These are phyloP conservation scores for Entelurus aequoreus DNA, from an alignment of 2,113 vertebrate genomes.

Conservation along the genomic window DNA sequence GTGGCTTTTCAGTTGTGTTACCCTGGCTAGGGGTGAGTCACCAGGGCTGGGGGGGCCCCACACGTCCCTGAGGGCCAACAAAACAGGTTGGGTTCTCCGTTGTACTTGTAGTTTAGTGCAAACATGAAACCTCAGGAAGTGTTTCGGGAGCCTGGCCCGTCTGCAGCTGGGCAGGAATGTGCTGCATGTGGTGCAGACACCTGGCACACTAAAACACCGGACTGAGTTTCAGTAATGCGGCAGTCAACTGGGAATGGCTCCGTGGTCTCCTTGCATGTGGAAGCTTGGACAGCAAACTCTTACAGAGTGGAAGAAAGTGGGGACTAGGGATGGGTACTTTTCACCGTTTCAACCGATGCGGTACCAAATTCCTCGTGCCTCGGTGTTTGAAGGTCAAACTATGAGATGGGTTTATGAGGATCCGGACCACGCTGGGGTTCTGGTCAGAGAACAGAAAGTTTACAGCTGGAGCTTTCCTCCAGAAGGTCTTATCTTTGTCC, in stretches of 20 bases:
- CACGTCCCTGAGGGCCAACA: not conserved
- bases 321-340: too few relatives aligned
- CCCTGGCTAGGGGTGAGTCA: too few relatives aligned
- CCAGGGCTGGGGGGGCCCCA: too few relatives aligned
- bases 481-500: too few relatives aligned
- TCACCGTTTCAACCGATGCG: too few relatives aligned
- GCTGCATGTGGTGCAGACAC: constrained; percentile 17
- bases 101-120: constrained; percentile 16
- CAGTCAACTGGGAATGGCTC: constrained; percentile 1
- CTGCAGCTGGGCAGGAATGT: constrained; percentile 39
- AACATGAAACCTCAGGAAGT: constrained; percentile 25
- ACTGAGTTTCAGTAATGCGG: constrained; percentile 4
- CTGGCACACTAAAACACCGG: constrained; percentile 15
- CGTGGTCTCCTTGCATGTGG: not conserved
- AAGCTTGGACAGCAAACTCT: not conserved
- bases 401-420: too few relatives aligned
- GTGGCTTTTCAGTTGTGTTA: too few relatives aligned
- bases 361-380: too few relatives aligned
- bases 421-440: too few relatives aligned
- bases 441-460: too few relatives aligned
- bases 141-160: constrained; percentile 33
- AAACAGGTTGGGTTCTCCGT: not conserved
- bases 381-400: too few relatives aligned
- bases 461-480: too few relatives aligned
- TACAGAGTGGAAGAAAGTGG: not conserved